Evolutionary conservation across 1,140 invertebrate genomes (phyloP), one percentile per base, ranked within the genome.

Genomic region (Dendroctonus ponderosae): DNA sequence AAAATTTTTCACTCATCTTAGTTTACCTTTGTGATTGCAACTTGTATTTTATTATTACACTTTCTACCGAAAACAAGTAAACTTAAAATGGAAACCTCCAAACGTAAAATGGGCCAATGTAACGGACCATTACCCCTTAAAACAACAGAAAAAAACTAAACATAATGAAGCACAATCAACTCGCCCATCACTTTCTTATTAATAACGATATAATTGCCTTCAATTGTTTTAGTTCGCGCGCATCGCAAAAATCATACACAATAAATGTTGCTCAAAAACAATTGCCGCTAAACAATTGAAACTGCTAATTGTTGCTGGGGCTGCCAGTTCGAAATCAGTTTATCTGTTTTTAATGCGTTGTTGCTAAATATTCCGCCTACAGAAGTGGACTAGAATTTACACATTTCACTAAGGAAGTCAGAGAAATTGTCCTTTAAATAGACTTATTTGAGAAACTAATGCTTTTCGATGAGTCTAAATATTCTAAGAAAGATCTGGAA

Each of bases 341-440:
- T 65, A 65, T 65, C 62, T 65, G 37, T 65, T 65, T 65, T 65
- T 65, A 65, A 65, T 65, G 52, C 62, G 53, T n/a, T 50, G 43
- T 65, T 65, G 54, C 62, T 50, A 65, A 56, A 65, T 26, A 65
- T 65, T 54, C 62, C 49, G 26, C 7, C 14, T 52, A 4, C 12
- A 44, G 46, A 12, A 59, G 14, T 26, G 26, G 26, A 26, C 26
- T 26, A 26, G 26, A 3, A 26, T 26, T 26, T 26, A 26, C 26
- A 26, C 1, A 26, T 26, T 26, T 26, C 3, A 26, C 26, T 26
- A 26, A 26, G 14, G 40, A 11, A 7, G 37, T 38, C 8, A 11
- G 7, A n/a, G 5, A 7, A 39, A 56, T 5, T 40, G 11, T 56
- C 4, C 15, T 56, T 56, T 40, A 40, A 40, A n/a, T 8, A n/a